These are phyloP conservation scores for Acanthopagrus latus DNA, from an alignment of 2,797 vertebrate genomes.

Conservation along the genomic window DNA sequence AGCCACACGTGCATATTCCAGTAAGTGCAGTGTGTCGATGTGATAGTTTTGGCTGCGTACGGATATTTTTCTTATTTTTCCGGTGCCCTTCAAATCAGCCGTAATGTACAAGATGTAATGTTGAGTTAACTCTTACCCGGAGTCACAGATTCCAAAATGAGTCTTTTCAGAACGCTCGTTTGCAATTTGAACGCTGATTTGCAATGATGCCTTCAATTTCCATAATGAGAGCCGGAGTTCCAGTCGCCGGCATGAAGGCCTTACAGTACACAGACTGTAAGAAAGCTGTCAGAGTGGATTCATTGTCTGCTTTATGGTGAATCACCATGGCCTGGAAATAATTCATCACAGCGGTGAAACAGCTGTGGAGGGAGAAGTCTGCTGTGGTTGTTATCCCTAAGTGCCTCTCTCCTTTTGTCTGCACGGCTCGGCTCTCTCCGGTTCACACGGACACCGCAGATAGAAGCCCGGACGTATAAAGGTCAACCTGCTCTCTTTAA, in stretches of 20 bases:
- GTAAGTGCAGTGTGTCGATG: conserved; percentile 16
- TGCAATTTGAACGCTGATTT: conserved; percentile 52
- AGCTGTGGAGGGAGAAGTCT: conserved; percentile 70
- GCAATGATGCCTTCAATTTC: conserved; percentile 53
- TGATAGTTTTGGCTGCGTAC: conserved; percentile 20
- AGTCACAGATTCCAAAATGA: conserved; percentile 45
- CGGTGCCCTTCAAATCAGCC: conserved; percentile 24
- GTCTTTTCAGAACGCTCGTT: conserved; percentile 35
- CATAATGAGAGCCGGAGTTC: conserved; percentile 54
- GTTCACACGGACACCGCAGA: conserved; percentile 49
- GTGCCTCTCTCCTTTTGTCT: conserved; percentile 68
- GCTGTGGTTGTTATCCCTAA: conserved; percentile 66
- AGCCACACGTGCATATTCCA: conserved; percentile 20
- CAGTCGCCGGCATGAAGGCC: conserved; percentile 36
- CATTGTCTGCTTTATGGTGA: conserved; percentile 67
- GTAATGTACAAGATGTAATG: conserved; percentile 5
- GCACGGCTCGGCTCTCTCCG: conserved; percentile 13
- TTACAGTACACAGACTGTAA: conserved; percentile 38
- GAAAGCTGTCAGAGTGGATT: conserved; percentile 70
- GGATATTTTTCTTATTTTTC: background rate
- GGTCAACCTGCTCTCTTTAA: conserved; percentile 65
- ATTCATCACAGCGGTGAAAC: conserved; percentile 76
- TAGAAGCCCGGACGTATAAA: conserved; percentile 45
- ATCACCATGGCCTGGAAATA: conserved; percentile 70
- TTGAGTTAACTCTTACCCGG: conserved; percentile 43